These are phyloP conservation scores for Chiropotes sagulatus DNA, from an alignment of 2,797 vertebrate genomes.

Conservation along the genomic window DNA sequence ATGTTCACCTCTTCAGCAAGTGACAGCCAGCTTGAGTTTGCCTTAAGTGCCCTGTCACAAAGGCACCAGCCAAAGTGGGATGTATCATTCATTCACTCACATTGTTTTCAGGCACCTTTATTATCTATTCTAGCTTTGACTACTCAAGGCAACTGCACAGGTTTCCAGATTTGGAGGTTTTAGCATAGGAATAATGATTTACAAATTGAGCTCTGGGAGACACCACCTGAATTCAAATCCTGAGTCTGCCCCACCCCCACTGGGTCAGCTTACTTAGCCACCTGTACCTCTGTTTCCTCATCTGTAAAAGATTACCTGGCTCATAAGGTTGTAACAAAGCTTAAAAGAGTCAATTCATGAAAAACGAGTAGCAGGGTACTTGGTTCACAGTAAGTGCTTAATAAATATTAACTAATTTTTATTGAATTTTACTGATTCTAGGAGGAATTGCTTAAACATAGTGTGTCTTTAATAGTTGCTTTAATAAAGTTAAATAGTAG, in stretches of 20 bases:
- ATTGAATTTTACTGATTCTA: background rate
- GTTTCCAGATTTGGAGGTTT: background rate
- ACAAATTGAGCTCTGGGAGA: background rate
- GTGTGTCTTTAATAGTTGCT: background rate
- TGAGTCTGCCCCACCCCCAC: background rate
- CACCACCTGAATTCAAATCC: background rate
- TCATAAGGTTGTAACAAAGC: background rate
- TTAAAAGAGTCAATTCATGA: background rate
- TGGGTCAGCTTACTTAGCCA: background rate
- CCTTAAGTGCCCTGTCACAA: background rate
- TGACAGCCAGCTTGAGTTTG: background rate
- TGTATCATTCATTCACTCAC: background rate
- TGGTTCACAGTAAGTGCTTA: background rate
- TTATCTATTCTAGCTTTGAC: background rate
- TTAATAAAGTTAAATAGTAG: background rate
- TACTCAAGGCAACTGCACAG: accelerated
- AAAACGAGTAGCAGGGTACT: background rate
- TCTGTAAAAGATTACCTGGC: background rate
- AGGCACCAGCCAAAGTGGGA: background rate
- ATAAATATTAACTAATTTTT: background rate
- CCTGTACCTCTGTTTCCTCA: background rate
- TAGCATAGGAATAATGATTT: background rate
- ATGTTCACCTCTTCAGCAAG: background rate
- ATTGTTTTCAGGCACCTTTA: background rate
- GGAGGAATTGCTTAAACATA: background rate